phyloP scores from a whole-genome alignment of 2,888 invertebrate species.

The Apamea sordens region DNA sequence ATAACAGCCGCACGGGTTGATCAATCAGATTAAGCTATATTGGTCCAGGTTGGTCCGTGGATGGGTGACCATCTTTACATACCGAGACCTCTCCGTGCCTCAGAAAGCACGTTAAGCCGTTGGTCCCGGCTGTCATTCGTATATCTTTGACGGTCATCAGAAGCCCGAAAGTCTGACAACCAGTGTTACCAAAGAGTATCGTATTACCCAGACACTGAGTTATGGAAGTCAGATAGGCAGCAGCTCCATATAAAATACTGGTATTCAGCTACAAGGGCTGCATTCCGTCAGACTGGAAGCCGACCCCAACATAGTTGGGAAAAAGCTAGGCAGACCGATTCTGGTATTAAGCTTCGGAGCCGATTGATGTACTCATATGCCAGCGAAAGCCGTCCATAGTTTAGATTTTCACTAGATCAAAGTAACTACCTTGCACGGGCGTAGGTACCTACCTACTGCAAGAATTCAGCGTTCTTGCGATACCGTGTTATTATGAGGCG shows the following conservation, averaged over 20 bases:
- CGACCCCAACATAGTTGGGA: not conserved
- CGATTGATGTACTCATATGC: not conserved
- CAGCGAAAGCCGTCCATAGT: not conserved
- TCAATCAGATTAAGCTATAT: too few relatives aligned
- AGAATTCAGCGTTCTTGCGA: not conserved
- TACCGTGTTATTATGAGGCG: not conserved
- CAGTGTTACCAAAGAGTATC: not conserved
- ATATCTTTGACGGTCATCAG: not conserved
- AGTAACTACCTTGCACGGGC: not conserved
- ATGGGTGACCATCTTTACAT: not conserved
- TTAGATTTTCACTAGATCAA: not conserved
- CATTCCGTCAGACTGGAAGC: not conserved
- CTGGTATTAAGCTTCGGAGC: too few relatives aligned
- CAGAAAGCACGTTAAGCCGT: not conserved
- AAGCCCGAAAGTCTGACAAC: not conserved
- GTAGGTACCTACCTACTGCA: not conserved
- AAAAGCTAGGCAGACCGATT: not conserved
- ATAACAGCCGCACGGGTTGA: not conserved
- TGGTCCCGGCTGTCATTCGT: not conserved
- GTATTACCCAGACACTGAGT: not conserved
- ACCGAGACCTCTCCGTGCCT: not conserved
- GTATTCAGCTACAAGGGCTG: not conserved
- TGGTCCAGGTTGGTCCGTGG: not conserved
- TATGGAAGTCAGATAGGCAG: not conserved
- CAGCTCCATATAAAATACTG: not conserved